These are phyloP conservation scores for Noturus placidus DNA, from an alignment of 2,113 vertebrate genomes.

Conservation along the genomic window DNA sequence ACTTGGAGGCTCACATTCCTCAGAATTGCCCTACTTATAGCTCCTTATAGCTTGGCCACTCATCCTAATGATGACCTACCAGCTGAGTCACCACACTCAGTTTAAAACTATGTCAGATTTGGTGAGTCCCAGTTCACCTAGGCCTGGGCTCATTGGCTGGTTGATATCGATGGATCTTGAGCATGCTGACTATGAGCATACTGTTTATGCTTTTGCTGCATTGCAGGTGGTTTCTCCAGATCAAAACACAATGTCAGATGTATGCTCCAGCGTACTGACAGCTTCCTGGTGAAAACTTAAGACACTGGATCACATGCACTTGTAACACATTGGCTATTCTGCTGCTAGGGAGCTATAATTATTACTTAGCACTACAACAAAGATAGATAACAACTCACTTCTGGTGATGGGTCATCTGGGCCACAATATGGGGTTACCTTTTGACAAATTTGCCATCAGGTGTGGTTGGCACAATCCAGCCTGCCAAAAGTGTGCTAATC, in stretches of 20 bases:
- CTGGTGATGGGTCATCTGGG: neutral
- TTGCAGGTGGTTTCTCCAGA: neutral
- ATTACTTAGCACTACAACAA: neutral
- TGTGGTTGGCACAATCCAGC: neutral
- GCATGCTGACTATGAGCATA: neutral
- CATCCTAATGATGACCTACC: neutral
- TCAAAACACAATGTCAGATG: neutral
- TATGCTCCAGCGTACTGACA: neutral
- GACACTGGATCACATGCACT: too few species aligned
- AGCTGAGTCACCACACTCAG: neutral
- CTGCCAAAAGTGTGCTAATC: neutral
- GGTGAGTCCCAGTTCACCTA: neutral
- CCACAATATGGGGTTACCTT: neutral
- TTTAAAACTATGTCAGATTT: neutral
- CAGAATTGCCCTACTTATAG: neutral
- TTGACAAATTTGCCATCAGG: neutral
- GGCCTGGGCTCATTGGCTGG: neutral
- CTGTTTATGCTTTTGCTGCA: neutral
- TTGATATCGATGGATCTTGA: neutral
- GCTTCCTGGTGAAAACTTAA: neutral
- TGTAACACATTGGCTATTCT: neutral
- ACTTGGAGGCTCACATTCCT: neutral
- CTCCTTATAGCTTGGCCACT: neutral
- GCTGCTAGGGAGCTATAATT: neutral
- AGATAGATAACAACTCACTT: neutral